These are phyloP conservation scores for Trachymyrmex cornetzi DNA, from an alignment of 1,140 invertebrate species.

Conservation along the genomic window DNA sequence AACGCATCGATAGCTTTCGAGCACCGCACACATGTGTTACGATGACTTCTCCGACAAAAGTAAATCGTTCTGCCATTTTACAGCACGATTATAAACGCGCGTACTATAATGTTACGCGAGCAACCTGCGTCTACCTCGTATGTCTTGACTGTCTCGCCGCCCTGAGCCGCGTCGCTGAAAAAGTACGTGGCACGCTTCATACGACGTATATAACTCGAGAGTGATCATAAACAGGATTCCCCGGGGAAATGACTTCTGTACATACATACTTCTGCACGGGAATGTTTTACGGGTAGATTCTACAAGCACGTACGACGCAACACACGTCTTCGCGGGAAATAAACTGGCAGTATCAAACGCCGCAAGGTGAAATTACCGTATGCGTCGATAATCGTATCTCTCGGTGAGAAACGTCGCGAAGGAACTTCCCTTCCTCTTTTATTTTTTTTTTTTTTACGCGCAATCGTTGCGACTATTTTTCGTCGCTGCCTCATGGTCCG, in stretches of 20 bases:
- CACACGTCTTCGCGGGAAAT: constrained; percentile 43
- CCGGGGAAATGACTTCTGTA: constrained; percentile 74
- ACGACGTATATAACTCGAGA: constrained; percentile 71
- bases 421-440: neutral
- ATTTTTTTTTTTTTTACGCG: neutral
- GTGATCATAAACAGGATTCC: constrained; percentile 76
- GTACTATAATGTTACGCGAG: neutral
- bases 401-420: constrained; percentile 15
- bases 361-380: constrained; percentile 63
- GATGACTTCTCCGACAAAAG: neutral
- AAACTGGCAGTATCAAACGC: constrained; percentile 54
- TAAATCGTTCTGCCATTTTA: neutral
- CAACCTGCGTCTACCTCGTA: constrained; percentile 55
- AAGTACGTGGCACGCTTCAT: constrained; percentile 66
- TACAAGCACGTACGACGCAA: constrained; percentile 29
- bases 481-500: constrained; percentile 48
- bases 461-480: constrained; percentile 60
- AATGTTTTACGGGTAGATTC: constrained; percentile 66
- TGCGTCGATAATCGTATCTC: constrained; percentile 47
- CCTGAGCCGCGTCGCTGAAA: constrained; percentile 31
- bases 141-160: constrained; percentile 51
- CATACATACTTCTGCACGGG: constrained; percentile 41
- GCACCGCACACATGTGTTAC: too few species aligned
- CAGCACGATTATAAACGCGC: constrained; percentile 14
- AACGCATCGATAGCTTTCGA: constrained; percentile 31